These are phyloP conservation scores for Ectemnius lituratus DNA, from an alignment of 2,888 invertebrate species.

Conservation along the genomic window DNA sequence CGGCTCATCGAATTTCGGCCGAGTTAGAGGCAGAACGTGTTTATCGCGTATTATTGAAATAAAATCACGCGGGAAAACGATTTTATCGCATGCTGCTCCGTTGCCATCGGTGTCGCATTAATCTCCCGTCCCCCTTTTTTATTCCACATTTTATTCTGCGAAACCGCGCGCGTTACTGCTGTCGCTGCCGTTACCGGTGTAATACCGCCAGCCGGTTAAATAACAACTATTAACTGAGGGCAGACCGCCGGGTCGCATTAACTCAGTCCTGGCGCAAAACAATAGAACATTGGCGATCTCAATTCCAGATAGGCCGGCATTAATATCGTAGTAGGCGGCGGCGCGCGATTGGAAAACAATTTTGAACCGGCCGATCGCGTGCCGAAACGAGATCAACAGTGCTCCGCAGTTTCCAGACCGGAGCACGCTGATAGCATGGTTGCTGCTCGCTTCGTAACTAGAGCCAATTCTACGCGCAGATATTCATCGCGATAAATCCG, in stretches of 20 bases:
- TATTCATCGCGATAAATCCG: too few species aligned
- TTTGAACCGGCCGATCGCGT: background rate
- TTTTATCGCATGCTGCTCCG: conserved; percentile 30
- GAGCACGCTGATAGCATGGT: too few species aligned
- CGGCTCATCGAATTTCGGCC: conserved; percentile 20
- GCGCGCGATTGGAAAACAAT: conserved; percentile 12
- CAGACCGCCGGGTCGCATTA: background rate
- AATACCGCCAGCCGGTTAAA: background rate
- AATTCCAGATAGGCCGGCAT: conserved; percentile 6
- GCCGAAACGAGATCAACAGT: conserved; percentile 1
- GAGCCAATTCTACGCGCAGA: too few species aligned
- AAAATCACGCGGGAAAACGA: conserved; percentile 44
- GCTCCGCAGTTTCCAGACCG: background rate
- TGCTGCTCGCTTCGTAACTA: too few species aligned
- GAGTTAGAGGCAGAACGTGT: conserved; percentile 32
- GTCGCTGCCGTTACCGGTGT: too few species aligned
- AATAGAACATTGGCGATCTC: conserved; percentile 4
- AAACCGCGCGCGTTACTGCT: conserved; percentile 1
- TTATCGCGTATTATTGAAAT: conserved; percentile 51
- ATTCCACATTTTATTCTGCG: conserved; percentile 1
- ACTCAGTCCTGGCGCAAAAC: background rate
- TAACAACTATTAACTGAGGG: conserved; percentile 1
- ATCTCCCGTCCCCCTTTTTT: conserved; percentile 11
- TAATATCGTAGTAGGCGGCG: background rate
- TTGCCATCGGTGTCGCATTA: conserved; percentile 25